A percentile compares a stretch with the other conserved stretches of the same genome.
phyloP scores from a whole-genome alignment of 23 tunicate species.

The Halocynthia roretzi region DNA sequence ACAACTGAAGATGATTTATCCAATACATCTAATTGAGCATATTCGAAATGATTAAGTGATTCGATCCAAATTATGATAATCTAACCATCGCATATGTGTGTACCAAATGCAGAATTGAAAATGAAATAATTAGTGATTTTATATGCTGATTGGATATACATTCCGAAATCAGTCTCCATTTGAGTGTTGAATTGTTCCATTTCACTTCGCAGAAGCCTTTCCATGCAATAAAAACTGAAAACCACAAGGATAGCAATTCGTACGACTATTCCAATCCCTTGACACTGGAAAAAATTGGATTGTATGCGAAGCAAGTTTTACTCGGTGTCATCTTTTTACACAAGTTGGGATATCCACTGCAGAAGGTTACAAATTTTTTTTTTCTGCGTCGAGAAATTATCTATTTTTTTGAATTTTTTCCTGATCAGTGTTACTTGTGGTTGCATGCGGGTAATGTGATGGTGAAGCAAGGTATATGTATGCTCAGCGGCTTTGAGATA shows the following conservation, averaged over 20 bases:
- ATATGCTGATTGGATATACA: not conserved
- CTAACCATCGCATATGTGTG: no score
- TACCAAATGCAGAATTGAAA: no score
- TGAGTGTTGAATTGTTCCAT: not conserved
- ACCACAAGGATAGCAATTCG: not conserved
- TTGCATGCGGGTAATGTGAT: slow-evolving; percentile 19
- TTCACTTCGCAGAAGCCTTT: slow-evolving; percentile 17
- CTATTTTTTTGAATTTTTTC: not conserved
- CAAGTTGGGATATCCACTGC: slow-evolving; percentile 11
- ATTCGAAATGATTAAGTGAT: no score
- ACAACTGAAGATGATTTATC: not conserved
- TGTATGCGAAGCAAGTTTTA: slow-evolving; percentile 16
- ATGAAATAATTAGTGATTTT: no score
- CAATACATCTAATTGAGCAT: not conserved
- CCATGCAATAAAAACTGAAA: not conserved
- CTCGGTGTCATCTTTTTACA: slow-evolving; percentile 12
- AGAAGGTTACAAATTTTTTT: not conserved
- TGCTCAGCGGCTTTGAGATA: slow-evolving; percentile 8
- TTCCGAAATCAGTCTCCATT: not conserved
- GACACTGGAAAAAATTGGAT: slow-evolving; percentile 6
- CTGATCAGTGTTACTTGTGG: slow-evolving; percentile 8
- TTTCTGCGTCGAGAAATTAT: not conserved
- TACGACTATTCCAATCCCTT: slow-evolving; percentile 5
- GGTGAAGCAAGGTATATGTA: slow-evolving; percentile 6
- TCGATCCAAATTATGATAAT: no score